phyloP scores from a whole-genome alignment of 2,113 vertebrate species.

The Acanthisitta chloris region DNA sequence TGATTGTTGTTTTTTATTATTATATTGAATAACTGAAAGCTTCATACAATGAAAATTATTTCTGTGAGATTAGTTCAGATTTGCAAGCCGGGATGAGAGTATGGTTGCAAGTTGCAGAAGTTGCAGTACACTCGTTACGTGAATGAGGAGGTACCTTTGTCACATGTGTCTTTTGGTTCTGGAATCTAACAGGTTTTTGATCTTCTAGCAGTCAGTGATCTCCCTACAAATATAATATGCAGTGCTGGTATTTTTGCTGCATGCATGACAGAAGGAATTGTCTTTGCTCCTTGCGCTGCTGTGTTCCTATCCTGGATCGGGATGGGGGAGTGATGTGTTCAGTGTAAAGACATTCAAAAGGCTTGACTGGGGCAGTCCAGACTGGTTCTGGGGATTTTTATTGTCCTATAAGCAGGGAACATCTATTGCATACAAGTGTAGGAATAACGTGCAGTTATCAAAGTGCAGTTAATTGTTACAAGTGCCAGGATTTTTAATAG shows the following conservation, averaged over 20 bases:
- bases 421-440: neutral
- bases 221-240: neutral
- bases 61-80: neutral
- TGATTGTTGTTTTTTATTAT: neutral
- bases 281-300: neutral
- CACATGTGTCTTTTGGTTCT: fast-evolving
- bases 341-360: neutral
- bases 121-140: neutral
- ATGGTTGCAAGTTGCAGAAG: neutral
- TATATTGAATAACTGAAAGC: neutral
- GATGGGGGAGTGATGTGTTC: neutral
- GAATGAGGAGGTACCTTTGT: neutral
- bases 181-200: neutral
- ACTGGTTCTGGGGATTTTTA: neutral
- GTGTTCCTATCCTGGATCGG: neutral
- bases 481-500: neutral
- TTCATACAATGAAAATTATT: neutral
- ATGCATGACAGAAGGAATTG: neutral
- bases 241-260: neutral
- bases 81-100: neutral
- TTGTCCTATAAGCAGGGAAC: neutral
- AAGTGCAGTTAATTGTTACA: neutral
- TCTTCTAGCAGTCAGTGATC: neutral
- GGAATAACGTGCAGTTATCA: neutral
- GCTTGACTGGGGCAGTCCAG: neutral